A percentile compares a stretch with the other conserved stretches of the same genome.
Conservation (phyloP, 2,888 invertebrate species). For the Anticlea derivata region DNA sequence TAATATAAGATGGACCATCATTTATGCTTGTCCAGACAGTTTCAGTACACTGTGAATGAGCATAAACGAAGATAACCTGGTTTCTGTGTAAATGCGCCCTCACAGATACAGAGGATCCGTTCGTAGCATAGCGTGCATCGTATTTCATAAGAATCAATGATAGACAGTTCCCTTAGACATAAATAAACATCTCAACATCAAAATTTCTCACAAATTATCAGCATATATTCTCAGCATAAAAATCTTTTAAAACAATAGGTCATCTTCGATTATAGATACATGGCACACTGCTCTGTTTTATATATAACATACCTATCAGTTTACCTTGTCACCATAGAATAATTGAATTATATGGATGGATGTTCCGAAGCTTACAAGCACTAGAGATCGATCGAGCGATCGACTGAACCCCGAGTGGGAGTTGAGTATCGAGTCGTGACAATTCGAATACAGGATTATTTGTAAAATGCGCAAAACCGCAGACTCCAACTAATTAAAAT, state of each 20-base stretch:
- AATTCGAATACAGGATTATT: too few species aligned
- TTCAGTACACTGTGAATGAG: too few species aligned
- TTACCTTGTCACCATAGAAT: conserved; percentile 83
- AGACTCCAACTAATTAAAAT: too few species aligned
- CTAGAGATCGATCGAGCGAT: conserved; percentile 55
- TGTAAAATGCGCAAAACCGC: too few species aligned
- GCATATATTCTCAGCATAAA: conserved; percentile 80
- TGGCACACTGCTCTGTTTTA: conserved; percentile 81
- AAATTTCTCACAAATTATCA: conserved; percentile 80
- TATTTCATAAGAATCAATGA: conserved; percentile 66
- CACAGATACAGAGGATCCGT: conserved; percentile 13
- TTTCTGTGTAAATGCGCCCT: conserved; percentile 20
- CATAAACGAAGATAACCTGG: not conserved
- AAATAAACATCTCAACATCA: conserved; percentile 78
- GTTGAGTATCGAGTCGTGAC: too few species aligned
- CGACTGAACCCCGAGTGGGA: conserved; percentile 41
- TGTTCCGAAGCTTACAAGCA: conserved; percentile 79
- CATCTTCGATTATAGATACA: conserved; percentile 76
- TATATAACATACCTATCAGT: conserved; percentile 73
- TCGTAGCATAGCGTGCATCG: conserved; percentile 40
- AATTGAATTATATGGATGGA: conserved; percentile 83
- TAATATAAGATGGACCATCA: too few species aligned
- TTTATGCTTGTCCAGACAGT: too few species aligned
- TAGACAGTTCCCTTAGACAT: conserved; percentile 72
- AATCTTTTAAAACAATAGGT: conserved; percentile 73